phyloP scores from a whole-genome alignment of 2,797 vertebrate genomes.

The Linurgus olivaceus region DNA sequence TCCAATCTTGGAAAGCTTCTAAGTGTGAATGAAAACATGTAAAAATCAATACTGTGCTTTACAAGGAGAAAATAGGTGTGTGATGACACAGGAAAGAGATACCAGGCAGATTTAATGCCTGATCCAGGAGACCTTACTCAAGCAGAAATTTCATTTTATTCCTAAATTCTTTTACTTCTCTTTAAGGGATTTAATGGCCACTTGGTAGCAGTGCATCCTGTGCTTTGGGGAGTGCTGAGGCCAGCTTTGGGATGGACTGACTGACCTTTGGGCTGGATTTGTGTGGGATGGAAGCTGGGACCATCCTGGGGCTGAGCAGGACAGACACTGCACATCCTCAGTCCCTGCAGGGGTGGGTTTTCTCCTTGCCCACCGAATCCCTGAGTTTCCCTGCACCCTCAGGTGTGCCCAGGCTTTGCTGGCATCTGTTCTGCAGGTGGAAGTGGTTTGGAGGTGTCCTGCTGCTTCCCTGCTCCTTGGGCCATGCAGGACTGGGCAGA shows the following conservation, averaged over 20 bases:
- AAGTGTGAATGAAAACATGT: constrained; percentile 57
- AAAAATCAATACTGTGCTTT: constrained; percentile 53
- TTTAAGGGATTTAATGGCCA: background rate
- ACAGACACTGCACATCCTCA: background rate
- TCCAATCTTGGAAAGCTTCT: constrained; percentile 37
- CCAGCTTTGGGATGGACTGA: background rate
- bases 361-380: accelerated
- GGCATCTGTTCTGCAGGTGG: background rate
- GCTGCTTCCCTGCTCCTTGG: background rate
- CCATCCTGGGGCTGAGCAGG: background rate
- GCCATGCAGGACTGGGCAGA: background rate
- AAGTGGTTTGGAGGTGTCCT: background rate
- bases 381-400: background rate
- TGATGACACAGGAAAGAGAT: background rate
- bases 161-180: constrained; percentile 23
- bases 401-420: background rate
- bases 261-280: background rate
- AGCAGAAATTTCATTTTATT: constrained; percentile 38
- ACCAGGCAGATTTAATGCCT: constrained; percentile 2
- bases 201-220: background rate
- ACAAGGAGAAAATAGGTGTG: constrained; percentile 45
- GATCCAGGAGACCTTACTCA: background rate
- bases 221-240: background rate
- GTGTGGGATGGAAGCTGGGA: background rate
- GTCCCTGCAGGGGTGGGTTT: background rate